Evolutionary conservation across 2,113 vertebrate genomes (phyloP), one percentile per base, ranked within the genome.

Genomic region (Podiceps cristatus): DNA sequence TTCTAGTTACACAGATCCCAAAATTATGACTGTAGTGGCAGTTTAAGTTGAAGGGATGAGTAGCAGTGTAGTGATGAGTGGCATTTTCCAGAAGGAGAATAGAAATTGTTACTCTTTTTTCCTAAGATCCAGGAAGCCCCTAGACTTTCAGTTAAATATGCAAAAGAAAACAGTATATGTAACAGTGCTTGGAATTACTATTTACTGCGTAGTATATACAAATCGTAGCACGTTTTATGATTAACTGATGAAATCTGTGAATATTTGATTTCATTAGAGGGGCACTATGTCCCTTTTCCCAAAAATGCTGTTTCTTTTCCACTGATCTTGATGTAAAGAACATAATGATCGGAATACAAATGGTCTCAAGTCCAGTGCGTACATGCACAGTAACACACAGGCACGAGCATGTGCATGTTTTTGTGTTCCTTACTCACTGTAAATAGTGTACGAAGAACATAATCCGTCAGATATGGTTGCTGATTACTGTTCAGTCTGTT

Each of bases 381-480:
- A 47, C 45, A 13, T 24, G 50, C 73, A 31, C 56, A 44, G 67
- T 10, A 53, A 59, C 71, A 42, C 42, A 16, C n/a, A 74, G 67
- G 71, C 40, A 11, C 2, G 45, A 92, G 35, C 79, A 40, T 44
- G 9, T 55, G 58, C 1, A 3, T 66, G 42, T 20, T 72, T 76
- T 79, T 31, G 44, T 85, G 44, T 67, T 88, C n/a, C 31, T 47
- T 79, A 56, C 59, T 66, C 73, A 47, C 84, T 15, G 3, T 88
- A 85, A 87, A n/a, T 72, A 72, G 77, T 59, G 82, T 73, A 71
- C 60, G 85, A 88, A 94, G 77, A 67, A 78, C 58, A 55, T 95
- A 96, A 96, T 93, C 87, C 81, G 81, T 95, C 69, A 94, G 90
- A 82, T 88, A 94, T 13, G 59, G 73, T 9, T 62, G n/a, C 55